Evolutionary conservation across 2,797 vertebrate genomes (phyloP).

Genomic region (Myiotriccus ornatus): DNA sequence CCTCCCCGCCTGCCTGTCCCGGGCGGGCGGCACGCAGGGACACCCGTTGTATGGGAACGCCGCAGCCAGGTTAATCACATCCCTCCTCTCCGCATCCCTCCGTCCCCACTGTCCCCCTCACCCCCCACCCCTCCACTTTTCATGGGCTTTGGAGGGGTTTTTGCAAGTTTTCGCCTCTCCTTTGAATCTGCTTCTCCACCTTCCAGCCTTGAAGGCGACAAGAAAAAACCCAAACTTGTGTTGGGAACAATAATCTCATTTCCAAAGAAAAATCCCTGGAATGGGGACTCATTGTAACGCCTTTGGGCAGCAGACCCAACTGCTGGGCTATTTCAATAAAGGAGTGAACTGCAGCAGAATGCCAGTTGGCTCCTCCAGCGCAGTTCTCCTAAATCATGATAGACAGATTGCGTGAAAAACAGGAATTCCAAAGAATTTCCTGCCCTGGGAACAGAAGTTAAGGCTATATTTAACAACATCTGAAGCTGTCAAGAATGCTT

Average conservation of each 20-base stretch:
- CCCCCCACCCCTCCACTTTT: neutral
- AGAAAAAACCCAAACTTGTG: slow-evolving; percentile 18
- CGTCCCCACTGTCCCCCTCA: neutral
- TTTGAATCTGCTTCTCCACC: slow-evolving; percentile 24
- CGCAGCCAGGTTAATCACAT: slow-evolving; percentile 11
- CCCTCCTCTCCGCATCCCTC: neutral
- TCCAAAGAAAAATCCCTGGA: slow-evolving; percentile 70
- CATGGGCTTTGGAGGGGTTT: neutral
- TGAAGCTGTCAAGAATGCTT: slow-evolving; percentile 97
- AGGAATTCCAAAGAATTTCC: slow-evolving; percentile 92
- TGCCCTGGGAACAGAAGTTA: slow-evolving; percentile 87
- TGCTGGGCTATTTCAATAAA: slow-evolving; percentile 66
- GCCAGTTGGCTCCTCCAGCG: slow-evolving; percentile 80
- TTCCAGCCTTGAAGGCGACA: slow-evolving; percentile 20
- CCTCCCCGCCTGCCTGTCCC: neutral
- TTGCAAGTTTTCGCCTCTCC: neutral
- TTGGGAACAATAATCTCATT: slow-evolving; percentile 64
- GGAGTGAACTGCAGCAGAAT: slow-evolving; percentile 68
- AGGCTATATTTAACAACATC: slow-evolving; percentile 92
- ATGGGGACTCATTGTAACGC: slow-evolving; percentile 76
- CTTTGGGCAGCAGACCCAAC: slow-evolving; percentile 58
- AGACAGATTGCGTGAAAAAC: slow-evolving; percentile 92
- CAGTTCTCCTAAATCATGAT: slow-evolving; percentile 79
- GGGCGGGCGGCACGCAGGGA: neutral
- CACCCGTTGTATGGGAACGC: neutral